Evolutionary conservation across 2,888 invertebrate species (phyloP), one percentile per base, ranked within the genome.

Genomic region (Synergus japonicus): DNA sequence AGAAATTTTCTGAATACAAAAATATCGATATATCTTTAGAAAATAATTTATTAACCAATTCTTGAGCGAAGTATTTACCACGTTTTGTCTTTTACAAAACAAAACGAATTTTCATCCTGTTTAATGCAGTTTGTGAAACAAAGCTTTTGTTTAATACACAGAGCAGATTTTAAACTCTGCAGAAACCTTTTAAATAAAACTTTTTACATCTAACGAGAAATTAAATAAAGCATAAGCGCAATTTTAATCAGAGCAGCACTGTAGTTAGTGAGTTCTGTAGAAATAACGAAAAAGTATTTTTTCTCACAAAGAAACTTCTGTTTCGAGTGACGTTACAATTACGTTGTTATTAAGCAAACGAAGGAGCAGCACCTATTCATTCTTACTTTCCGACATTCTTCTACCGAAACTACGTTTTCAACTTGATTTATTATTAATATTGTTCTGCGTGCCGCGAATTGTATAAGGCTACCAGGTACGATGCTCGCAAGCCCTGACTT

Each of bases 351-450:
- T 54, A 73, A 54, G 73, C 54, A 49, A 54, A 73, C 54, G 29
- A 54, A 49, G 41, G 29, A 73, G 29, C 49, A 54, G 73, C 73
- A 37, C 73, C 73, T 73, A 54, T 73, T 73, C 73, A 73, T 73
- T 54, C 49, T 54, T 37, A 41, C 37, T 73, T 54, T 54, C 73
- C 54, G 73, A 73, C 73, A 29, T 73, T 73, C 37, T 73, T 58
- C 73, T 15, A 9, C 54, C 22, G 18, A 12, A 73, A 73, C 37
- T 73, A 41, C 41, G 54, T 54, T 54, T 54, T 41, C 41, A 54
- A 73, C 54, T 73, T 73, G 73, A 73, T 73, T 73, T 73, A 73
- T 73, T 73, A 73, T 73, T 73, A 73, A 73, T 73, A 73, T 73
- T 73, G 54, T 73, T 73, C 73, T 73, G 73, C 73, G 73, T 73